phyloP scores from a whole-genome alignment of 2,888 invertebrate genomes.

The Isotomurus palustris region DNA sequence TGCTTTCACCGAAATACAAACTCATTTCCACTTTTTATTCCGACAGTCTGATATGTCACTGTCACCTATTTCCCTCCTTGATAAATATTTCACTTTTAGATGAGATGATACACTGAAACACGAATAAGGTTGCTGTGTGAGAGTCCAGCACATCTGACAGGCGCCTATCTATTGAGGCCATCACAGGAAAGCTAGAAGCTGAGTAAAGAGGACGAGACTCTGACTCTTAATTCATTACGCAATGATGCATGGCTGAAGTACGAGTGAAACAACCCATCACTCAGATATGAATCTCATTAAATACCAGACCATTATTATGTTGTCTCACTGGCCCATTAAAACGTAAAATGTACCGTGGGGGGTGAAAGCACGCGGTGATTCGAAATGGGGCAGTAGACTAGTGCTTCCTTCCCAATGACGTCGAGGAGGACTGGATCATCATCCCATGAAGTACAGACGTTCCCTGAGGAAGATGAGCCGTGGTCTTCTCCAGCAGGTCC shows the following conservation, averaged over 20 bases:
- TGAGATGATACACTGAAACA: neutral
- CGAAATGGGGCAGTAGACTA: conserved; percentile 32
- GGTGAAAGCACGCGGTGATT: too few relatives aligned
- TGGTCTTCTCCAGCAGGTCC: too few relatives aligned
- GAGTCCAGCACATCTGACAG: neutral
- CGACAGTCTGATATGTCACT: neutral
- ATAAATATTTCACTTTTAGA: too few relatives aligned
- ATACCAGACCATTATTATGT: too few relatives aligned
- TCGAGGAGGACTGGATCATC: conserved; percentile 45
- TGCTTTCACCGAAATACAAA: conserved; percentile 1
- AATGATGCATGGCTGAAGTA: too few relatives aligned
- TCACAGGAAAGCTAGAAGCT: too few relatives aligned
- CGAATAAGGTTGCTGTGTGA: neutral
- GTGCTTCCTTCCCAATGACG: conserved; percentile 45
- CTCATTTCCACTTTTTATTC: conserved; percentile 1
- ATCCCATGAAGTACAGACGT: conserved; percentile 42
- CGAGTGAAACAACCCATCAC: too few relatives aligned
- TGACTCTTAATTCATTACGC: conserved; percentile 1
- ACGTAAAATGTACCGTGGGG: too few relatives aligned
- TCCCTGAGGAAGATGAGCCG: neutral
- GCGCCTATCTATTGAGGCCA: neutral
- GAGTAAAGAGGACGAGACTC: too few relatives aligned
- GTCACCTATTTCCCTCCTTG: neutral
- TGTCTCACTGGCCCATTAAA: too few relatives aligned
- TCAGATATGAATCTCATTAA: too few relatives aligned